Base-by-base conservation (phyloP, 2,888 invertebrate species). In the Lithophane socia region DNA sequence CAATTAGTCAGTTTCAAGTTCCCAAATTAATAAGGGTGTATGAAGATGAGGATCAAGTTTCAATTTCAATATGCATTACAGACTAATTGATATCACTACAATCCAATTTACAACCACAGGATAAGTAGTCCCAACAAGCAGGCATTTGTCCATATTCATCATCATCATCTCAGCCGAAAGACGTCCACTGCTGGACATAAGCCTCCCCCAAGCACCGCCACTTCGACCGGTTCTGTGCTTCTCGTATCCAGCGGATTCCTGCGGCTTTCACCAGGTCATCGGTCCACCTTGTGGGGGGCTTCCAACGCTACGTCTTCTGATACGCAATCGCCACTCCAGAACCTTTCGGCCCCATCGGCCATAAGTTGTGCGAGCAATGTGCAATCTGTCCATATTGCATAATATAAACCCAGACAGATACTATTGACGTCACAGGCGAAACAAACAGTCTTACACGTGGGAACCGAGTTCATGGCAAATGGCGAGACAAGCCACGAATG, bases 381-480 rank as follows among this genome's bases (percentile, higher is more conserved):
- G 37, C 37, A 37, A 37, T 37, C 37, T 37, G 37, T 37, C 13
- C 60, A n/a, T 67, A 60, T 58, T 21, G n/a, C 29, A 61, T n/a
- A n/a, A n/a, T 65, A n/a, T 69, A 87, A 86, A 69, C 67, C 49
- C 58, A 85, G 69, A 76, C 87, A 77, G 87, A 74, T 79, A 56
- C 10, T 13, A 37, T 29, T 85, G 75, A 85, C 87, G 86, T 87
- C 87, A 85, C 24, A 42, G 49, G 60, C 47, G 73, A 79, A 83
- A 88, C 61, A 78, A 87, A 88, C 79, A 83, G 58, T 18, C 16
- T 78, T 80, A 81, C 89, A 87, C 88, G 88, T 87, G 87, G 83
- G 79, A 79, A 79, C 86, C 44, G 75, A 77, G 88, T 80, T 87
- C 88, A 89, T 80, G 89, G 89, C 73, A n/a, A 86, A 61, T 72